phyloP scores from a whole-genome alignment of 2,113 vertebrate species.

The Pantherophis guttatus region DNA sequence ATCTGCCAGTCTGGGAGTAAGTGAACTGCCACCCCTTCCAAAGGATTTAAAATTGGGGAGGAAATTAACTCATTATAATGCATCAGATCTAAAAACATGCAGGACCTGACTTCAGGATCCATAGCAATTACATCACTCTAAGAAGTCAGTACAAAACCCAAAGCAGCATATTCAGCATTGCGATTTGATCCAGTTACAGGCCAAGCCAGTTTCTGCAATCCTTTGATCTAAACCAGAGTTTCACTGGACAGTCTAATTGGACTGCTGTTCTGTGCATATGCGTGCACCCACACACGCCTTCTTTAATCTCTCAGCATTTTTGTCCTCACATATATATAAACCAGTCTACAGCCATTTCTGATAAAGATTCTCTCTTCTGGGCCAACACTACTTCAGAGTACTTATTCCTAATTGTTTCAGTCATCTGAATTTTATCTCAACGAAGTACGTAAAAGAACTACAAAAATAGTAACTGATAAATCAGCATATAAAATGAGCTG shows the following conservation, averaged over 20 bases:
- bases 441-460: not conserved
- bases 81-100: not conserved
- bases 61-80: not conserved
- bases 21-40: not conserved
- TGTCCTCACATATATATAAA: constrained; percentile 19
- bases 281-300: not conserved
- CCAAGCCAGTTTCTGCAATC: not conserved
- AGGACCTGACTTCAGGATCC: not conserved
- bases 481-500: not conserved
- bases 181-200: not conserved
- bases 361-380: constrained; percentile 12
- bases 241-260: constrained; percentile 7
- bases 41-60: not conserved
- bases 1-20: not conserved
- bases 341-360: not conserved
- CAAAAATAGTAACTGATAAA: constrained; percentile 12
- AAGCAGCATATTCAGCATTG: not conserved
- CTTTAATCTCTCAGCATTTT: constrained; percentile 30
- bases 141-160: not conserved
- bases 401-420: not conserved
- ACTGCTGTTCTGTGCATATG: not conserved
- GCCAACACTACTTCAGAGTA: not conserved
- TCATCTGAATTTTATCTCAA: not conserved
- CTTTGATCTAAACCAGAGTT: constrained; percentile 19
- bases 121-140: not conserved